phyloP scores from a whole-genome alignment of 2,888 invertebrate genomes.

The Morpho helenor region DNA sequence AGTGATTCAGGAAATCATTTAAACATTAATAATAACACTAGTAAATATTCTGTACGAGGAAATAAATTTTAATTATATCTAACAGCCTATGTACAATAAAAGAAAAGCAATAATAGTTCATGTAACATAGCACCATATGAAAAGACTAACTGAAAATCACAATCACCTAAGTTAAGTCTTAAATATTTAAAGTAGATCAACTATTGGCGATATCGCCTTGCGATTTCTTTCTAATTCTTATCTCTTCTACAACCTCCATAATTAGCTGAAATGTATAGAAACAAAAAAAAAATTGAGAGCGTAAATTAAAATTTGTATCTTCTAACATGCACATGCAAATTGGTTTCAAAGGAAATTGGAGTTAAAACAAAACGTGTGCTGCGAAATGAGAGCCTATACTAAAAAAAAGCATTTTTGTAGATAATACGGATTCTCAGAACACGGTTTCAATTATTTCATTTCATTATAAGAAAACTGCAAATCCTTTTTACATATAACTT shows the following conservation, averaged over 20 bases:
- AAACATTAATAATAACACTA: too few relatives aligned
- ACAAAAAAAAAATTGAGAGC: conserved; percentile 28
- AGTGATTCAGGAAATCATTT: too few relatives aligned
- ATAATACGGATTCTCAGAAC: too few relatives aligned
- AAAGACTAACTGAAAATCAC: conserved; percentile 21
- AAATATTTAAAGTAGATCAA: conserved; percentile 39
- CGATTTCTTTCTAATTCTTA: conserved; percentile 74
- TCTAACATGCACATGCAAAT: conserved; percentile 24
- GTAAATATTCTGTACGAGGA: conserved; percentile 3
- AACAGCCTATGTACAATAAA: conserved; percentile 24
- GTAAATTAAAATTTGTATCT: background rate
- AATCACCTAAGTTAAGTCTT: conserved; percentile 13
- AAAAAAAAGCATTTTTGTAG: too few relatives aligned
- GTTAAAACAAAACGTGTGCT: too few relatives aligned
- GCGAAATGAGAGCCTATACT: too few relatives aligned
- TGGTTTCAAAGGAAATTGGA: too few relatives aligned
- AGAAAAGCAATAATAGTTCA: conserved; percentile 2
- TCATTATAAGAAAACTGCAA: too few relatives aligned
- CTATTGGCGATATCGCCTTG: conserved; percentile 60
- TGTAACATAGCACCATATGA: conserved; percentile 26
- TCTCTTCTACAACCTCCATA: conserved; percentile 77
- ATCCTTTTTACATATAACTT: too few relatives aligned
- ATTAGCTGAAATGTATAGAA: conserved; percentile 73
- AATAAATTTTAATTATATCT: conserved; percentile 4
- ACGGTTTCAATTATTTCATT: too few relatives aligned